Evolutionary conservation across 2,113 vertebrate genomes (phyloP).

Genomic region (Tachysurus vachellii): DNA sequence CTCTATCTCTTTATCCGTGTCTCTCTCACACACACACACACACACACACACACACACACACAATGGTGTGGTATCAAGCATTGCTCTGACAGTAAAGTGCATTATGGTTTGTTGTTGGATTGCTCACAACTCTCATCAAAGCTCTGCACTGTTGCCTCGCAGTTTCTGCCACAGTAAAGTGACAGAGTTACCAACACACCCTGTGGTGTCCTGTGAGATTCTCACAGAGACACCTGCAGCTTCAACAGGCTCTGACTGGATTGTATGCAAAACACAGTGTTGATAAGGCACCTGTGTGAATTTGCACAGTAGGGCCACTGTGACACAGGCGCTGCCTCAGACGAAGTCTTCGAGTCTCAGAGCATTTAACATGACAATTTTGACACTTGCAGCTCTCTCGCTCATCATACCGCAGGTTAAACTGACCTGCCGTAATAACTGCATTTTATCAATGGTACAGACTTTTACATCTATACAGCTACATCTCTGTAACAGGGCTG

Average conservation of each 20-base stretch:
- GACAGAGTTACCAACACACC: constrained; percentile 19
- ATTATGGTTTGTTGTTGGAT: neutral
- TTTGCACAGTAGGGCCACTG: constrained; percentile 19
- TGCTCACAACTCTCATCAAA: neutral
- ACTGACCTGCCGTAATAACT: neutral
- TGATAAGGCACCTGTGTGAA: constrained; percentile 39
- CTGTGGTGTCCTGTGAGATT: neutral
- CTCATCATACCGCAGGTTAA: neutral
- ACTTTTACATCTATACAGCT: constrained; percentile 1
- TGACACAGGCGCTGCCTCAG: neutral
- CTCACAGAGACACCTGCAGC: constrained; percentile 10
- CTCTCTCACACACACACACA: neutral
- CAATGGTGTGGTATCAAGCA: neutral
- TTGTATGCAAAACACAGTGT: constrained; percentile 32
- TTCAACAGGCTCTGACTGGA: constrained; percentile 31
- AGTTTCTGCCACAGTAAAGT: constrained; percentile 12
- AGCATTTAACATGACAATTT: neutral
- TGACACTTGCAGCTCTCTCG: neutral
- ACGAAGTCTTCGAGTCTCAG: neutral
- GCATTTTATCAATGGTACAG: neutral
- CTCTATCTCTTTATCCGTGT: neutral
- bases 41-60: neutral
- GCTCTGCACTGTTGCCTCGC: neutral
- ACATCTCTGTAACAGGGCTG: neutral
- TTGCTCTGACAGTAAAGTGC: neutral